Percentiles rank a stretch among this genome's conserved stretches.
These are phyloP conservation scores for Phrynosoma platyrhinos DNA, from an alignment of 2,113 vertebrate genomes.

Conservation along the genomic window DNA sequence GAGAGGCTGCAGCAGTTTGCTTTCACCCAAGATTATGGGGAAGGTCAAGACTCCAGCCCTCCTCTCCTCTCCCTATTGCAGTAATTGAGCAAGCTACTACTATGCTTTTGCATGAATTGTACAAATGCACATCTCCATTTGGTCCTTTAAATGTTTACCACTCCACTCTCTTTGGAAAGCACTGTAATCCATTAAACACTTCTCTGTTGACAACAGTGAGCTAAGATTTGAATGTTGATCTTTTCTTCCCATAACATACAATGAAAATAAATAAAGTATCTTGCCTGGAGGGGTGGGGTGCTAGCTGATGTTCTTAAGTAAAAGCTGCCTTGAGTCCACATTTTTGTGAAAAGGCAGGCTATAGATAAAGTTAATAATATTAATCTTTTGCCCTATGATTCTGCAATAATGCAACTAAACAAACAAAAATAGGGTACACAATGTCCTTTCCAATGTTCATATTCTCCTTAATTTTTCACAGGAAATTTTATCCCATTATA, in stretches of 20 bases:
- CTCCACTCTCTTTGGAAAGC: background rate
- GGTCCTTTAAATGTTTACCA: background rate
- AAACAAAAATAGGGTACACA: background rate
- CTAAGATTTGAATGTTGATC: background rate
- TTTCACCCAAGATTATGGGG: too few species aligned
- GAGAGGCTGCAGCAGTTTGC: too few species aligned
- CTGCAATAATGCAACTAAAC: too few species aligned
- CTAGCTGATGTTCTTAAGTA: background rate
- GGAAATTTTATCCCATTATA: background rate
- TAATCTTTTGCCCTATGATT: too few species aligned
- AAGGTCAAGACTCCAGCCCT: too few species aligned
- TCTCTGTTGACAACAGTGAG: background rate
- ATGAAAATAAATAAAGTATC: background rate
- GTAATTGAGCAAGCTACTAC: too few species aligned
- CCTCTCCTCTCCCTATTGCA: too few species aligned
- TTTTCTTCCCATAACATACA: background rate
- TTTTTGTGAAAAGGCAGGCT: background rate
- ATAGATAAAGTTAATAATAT: too few species aligned
- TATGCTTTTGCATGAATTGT: too few species aligned
- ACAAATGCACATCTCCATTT: too few species aligned
- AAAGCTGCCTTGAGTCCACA: background rate
- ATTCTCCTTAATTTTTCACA: background rate
- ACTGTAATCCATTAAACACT: background rate
- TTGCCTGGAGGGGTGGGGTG: background rate
- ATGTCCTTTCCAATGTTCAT: background rate